Percentiles rank a stretch among this genome's conserved stretches.
Evolutionary conservation across 2,797 vertebrate genomes (phyloP).

Genomic region (Triplophysa yarkandensis): DNA sequence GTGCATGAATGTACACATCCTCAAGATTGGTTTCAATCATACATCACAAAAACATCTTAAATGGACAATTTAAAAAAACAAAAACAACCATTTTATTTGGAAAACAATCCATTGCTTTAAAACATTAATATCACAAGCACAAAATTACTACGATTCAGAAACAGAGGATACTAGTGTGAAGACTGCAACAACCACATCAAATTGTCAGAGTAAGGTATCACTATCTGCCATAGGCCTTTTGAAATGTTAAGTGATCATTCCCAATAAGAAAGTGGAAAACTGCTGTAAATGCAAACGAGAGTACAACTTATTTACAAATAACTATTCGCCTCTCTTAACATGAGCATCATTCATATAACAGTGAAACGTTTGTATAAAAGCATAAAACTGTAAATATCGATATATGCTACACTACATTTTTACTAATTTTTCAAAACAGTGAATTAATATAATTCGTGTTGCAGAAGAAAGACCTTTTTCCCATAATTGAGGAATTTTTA

Average conservation of each 20-base stretch:
- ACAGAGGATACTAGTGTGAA: not conserved
- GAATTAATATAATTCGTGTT: constrained; percentile 57
- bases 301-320: constrained; percentile 24
- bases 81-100: constrained; percentile 42
- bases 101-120: constrained; percentile 4
- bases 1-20: not conserved
- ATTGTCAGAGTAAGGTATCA: not conserved
- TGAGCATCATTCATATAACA: not conserved
- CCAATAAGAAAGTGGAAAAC: not conserved
- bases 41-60: constrained; percentile 3
- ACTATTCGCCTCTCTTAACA: not conserved
- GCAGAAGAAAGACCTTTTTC: constrained; percentile 32
- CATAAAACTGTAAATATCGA: constrained; percentile 30
- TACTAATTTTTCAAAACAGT: constrained; percentile 30
- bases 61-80: not conserved
- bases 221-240: not conserved
- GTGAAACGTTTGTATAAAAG: constrained; percentile 16
- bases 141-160: constrained; percentile 25
- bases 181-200: not conserved
- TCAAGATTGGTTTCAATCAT: not conserved
- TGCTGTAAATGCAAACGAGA: constrained; percentile 5
- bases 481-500: constrained; percentile 12
- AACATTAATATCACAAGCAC: constrained; percentile 13
- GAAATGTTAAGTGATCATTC: constrained; percentile 1
- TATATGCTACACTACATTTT: constrained; percentile 19